These are phyloP conservation scores for Gephyroberyx darwinii DNA, from an alignment of 2,797 vertebrate genomes.

Conservation along the genomic window DNA sequence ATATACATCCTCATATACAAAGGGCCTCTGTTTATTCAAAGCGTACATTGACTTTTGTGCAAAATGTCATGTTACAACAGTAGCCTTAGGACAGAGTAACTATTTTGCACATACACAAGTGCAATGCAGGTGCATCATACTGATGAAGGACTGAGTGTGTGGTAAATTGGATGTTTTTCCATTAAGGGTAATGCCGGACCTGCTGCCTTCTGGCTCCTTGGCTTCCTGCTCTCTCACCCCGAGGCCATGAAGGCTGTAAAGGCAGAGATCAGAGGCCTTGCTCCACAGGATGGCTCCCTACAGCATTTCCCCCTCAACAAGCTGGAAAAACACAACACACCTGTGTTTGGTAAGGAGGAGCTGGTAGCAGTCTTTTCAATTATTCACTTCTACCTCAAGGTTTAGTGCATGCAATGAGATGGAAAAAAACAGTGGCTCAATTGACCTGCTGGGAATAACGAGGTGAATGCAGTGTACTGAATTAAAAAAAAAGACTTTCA, in stretches of 20 bases:
- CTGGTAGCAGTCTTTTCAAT: conserved; percentile 35
- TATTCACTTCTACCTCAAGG: conserved; percentile 16
- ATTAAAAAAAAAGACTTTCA: conserved; percentile 31
- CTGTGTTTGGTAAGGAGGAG: conserved; percentile 80
- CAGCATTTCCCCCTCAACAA: conserved; percentile 58
- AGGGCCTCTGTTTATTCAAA: background rate
- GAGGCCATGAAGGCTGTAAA: conserved; percentile 84
- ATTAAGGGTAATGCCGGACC: conserved; percentile 87
- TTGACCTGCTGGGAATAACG: conserved; percentile 40
- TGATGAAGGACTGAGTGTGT: background rate
- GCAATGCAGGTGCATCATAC: background rate
- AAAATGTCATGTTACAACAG: background rate
- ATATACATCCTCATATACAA: background rate
- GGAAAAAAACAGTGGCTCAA: conserved; percentile 21
- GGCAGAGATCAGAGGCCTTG: conserved; percentile 74
- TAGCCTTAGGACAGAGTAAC: no score
- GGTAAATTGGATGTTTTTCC: conserved; percentile 11
- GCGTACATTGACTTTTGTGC: background rate
- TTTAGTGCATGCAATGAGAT: conserved; percentile 17
- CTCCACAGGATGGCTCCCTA: conserved; percentile 35
- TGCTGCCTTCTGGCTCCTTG: conserved; percentile 88
- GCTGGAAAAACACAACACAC: conserved; percentile 65
- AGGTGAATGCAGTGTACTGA: conserved; percentile 6
- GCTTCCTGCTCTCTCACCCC: conserved; percentile 88
- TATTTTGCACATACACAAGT: background rate